Evolutionary conservation across 1,140 invertebrate species (phyloP).

Genomic region (Drosophila orena): DNA sequence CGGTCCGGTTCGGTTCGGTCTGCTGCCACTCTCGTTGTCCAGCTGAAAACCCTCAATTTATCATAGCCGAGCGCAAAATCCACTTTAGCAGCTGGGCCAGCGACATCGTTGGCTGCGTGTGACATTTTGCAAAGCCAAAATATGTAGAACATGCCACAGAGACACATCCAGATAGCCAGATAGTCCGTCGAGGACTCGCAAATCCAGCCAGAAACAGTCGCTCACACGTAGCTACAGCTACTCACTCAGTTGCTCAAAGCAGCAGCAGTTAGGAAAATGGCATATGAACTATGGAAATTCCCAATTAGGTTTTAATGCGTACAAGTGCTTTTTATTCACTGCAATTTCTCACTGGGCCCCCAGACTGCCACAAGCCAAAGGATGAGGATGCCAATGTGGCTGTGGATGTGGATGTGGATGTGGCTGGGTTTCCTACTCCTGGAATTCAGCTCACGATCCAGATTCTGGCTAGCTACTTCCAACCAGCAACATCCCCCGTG

Average conservation of each 20-base stretch:
- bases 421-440: neutral
- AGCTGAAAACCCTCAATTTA: slow-evolving; percentile 73
- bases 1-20: slow-evolving; percentile 12
- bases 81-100: slow-evolving; percentile 58
- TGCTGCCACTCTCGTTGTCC: slow-evolving; percentile 22
- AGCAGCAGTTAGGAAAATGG: slow-evolving; percentile 65
- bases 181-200: slow-evolving; percentile 7
- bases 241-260: slow-evolving; percentile 5
- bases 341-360: slow-evolving; percentile 71
- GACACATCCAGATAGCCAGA: slow-evolving; percentile 30
- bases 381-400: neutral
- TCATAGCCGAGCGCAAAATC: slow-evolving; percentile 80
- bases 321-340: slow-evolving; percentile 83
- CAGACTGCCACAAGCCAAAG: slow-evolving; percentile 6
- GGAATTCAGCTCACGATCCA: slow-evolving; percentile 66
- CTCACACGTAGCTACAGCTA: slow-evolving; percentile 20
- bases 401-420: neutral
- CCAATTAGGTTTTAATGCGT: slow-evolving; percentile 83
- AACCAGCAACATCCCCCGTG: slow-evolving; percentile 10
- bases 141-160: slow-evolving; percentile 78
- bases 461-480: slow-evolving; percentile 8
- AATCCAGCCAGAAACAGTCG: slow-evolving; percentile 4
- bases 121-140: slow-evolving; percentile 82
- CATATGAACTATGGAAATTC: slow-evolving; percentile 83
- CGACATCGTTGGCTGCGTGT: slow-evolving; percentile 76